Evolutionary conservation across 1,140 invertebrate genomes (phyloP).

Genomic region (Spodoptera frugiperda): DNA sequence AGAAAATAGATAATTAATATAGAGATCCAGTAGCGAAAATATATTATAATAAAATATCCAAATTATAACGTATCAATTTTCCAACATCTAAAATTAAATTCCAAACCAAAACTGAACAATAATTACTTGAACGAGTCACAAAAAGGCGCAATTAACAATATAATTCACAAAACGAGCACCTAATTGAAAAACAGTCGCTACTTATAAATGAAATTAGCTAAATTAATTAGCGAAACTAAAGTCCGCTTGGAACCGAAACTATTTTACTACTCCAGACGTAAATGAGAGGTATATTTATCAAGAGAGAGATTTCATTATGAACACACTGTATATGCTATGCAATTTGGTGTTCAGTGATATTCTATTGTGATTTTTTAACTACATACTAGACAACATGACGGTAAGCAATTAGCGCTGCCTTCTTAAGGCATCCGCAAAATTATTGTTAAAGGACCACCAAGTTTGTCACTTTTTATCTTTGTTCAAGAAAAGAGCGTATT

Average conservation of each 20-base stretch:
- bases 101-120: not conserved
- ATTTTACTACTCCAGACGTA: constrained; percentile 24
- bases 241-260: constrained; percentile 21
- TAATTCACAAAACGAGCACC: constrained; percentile 6
- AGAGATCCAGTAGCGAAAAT: too few relatives aligned
- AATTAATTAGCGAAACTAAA: constrained; percentile 39
- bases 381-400: too few relatives aligned
- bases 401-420: too few relatives aligned
- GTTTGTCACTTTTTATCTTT: too few relatives aligned
- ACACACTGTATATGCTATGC: not conserved
- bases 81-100: not conserved
- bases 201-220: constrained; percentile 23
- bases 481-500: too few relatives aligned
- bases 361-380: too few relatives aligned
- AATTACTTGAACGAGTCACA: not conserved
- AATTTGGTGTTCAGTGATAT: not conserved
- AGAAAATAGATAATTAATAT: too few relatives aligned
- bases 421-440: too few relatives aligned
- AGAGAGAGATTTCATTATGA: constrained; percentile 12
- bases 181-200: constrained; percentile 14
- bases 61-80: not conserved
- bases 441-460: too few relatives aligned
- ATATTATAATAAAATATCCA: too few relatives aligned
- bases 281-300: constrained; percentile 14
- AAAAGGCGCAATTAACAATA: constrained; percentile 19